These are phyloP conservation scores for Chymomyza fuscimana DNA, from an alignment of 2,888 invertebrate species.

Conservation along the genomic window DNA sequence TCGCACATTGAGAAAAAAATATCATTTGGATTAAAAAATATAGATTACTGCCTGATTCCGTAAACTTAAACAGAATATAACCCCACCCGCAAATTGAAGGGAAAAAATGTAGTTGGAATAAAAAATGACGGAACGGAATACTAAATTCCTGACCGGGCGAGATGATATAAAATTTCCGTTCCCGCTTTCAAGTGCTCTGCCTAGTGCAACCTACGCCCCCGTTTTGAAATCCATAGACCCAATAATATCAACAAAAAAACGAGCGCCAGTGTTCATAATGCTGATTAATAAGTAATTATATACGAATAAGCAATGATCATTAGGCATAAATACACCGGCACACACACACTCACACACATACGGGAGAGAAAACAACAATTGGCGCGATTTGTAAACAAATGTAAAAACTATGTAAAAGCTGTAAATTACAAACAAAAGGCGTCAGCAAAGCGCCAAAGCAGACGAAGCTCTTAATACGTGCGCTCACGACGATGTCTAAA, in stretches of 20 bases:
- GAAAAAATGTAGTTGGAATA: too few relatives aligned
- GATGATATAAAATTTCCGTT: too few relatives aligned
- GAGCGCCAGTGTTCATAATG: constrained; percentile 12
- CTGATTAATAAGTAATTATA: constrained; percentile 65
- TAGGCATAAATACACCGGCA: constrained; percentile 40
- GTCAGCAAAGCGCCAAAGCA: constrained; percentile 22
- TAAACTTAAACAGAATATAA: too few relatives aligned
- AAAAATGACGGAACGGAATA: too few relatives aligned
- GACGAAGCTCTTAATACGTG: constrained; percentile 13
- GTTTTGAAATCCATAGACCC: too few relatives aligned
- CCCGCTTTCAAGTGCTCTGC: too few relatives aligned
- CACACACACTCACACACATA: constrained; percentile 16
- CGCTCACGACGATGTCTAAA: constrained; percentile 57
- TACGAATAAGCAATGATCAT: constrained; percentile 67
- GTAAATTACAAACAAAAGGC: constrained; percentile 41
- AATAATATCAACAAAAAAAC: constrained; percentile 34
- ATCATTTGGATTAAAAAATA: too few relatives aligned
- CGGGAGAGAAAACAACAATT: constrained; percentile 26
- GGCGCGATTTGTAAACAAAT: constrained; percentile 55
- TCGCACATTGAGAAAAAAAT: too few relatives aligned
- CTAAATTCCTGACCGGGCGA: too few relatives aligned
- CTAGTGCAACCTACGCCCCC: too few relatives aligned
- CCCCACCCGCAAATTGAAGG: too few relatives aligned
- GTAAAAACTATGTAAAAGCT: constrained; percentile 42
- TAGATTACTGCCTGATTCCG: too few relatives aligned